Evolutionary conservation across 2,113 vertebrate genomes (phyloP).

Genomic region (Barnardius zonarius): DNA sequence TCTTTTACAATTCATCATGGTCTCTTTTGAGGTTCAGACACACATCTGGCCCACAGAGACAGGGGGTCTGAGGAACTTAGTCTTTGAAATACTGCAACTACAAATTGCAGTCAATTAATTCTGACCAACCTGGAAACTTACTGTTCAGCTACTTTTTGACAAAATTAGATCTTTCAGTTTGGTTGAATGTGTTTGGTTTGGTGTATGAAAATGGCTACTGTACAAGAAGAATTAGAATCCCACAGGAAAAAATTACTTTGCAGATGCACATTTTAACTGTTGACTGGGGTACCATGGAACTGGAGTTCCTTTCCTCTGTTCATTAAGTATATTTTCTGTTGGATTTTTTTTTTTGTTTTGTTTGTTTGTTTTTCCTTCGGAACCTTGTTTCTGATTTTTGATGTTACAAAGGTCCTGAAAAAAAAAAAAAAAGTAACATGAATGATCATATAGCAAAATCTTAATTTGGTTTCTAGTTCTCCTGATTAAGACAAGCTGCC

Average conservation of each 20-base stretch:
- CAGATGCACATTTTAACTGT: not conserved
- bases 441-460: not conserved
- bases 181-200: not conserved
- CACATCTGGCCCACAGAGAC: not conserved
- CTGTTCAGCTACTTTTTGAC: not conserved
- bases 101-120: not conserved
- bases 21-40: not conserved
- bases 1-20: fast-evolving
- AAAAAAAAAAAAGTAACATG: not conserved
- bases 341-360: not conserved
- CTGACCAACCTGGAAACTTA: not conserved
- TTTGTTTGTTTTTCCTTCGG: not conserved
- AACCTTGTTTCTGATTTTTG: not conserved
- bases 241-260: not conserved
- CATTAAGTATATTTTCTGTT: not conserved
- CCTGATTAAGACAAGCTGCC: not conserved
- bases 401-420: not conserved
- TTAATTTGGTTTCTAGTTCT: not conserved
- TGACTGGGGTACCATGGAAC: not conserved
- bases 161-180: not conserved
- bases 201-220: not conserved
- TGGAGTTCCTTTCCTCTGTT: not conserved
- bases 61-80: not conserved
- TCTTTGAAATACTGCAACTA: not conserved
- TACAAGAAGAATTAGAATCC: not conserved